Percentiles rank a stretch among this genome's conserved stretches.
phyloP scores from a whole-genome alignment of 2,797 vertebrate species.

The Pseudopleuronectes americanus region DNA sequence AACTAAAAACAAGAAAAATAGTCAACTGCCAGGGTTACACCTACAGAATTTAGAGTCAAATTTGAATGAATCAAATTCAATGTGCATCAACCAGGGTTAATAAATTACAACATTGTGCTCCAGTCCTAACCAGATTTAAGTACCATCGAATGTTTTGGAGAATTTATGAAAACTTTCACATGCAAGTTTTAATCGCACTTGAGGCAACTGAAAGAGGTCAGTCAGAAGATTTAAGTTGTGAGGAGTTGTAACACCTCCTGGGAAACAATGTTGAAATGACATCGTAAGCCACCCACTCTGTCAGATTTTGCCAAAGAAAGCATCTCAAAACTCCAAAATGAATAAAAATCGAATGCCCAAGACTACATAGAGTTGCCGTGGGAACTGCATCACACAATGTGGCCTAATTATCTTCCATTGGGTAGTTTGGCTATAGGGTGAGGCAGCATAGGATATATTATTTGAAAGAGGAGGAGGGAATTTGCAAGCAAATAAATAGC shows the following conservation, averaged over 20 bases:
- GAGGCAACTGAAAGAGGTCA: too few species aligned
- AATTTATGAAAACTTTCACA: neutral
- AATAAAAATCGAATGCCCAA: neutral
- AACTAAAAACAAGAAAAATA: constrained; percentile 22
- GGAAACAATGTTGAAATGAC: neutral
- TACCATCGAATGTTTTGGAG: neutral
- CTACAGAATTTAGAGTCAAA: too few species aligned
- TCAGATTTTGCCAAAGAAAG: constrained; percentile 8
- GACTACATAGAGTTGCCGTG: constrained; percentile 22
- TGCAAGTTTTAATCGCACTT: too few species aligned
- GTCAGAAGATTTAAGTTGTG: neutral
- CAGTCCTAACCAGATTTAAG: neutral
- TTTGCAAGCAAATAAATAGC: constrained; percentile 68
- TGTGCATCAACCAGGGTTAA: too few species aligned
- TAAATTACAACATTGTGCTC: too few species aligned
- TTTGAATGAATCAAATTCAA: too few species aligned
- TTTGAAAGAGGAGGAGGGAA: constrained; percentile 30
- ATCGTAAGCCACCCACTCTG: neutral
- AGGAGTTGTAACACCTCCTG: neutral
- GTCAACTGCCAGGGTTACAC: neutral
- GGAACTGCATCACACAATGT: constrained; percentile 58
- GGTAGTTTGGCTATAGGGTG: constrained; percentile 40
- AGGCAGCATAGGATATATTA: constrained; percentile 16
- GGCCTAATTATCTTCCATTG: constrained; percentile 67
- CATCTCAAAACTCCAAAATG: neutral